A percentile compares a stretch with the other conserved stretches of the same genome.
phyloP scores from a whole-genome alignment of 2,888 invertebrate genomes.

The Xanthorhoe spadicearia region DNA sequence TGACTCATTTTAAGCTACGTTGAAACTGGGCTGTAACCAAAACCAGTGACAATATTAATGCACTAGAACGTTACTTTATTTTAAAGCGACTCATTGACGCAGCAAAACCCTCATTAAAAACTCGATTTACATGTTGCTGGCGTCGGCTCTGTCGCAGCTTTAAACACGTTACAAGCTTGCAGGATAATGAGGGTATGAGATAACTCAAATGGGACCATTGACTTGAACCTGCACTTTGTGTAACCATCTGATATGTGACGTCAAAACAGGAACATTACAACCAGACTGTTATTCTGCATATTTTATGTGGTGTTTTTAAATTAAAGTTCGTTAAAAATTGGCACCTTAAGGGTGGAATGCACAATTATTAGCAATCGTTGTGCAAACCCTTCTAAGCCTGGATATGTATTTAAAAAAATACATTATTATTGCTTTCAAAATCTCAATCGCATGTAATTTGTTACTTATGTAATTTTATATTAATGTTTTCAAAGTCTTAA shows the following conservation, averaged over 20 bases:
- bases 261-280: too few species aligned
- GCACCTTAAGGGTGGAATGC: too few species aligned
- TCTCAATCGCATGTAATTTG: too few species aligned
- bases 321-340: too few species aligned
- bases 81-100: not conserved
- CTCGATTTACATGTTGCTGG: not conserved
- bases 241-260: not conserved
- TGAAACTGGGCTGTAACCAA: not conserved
- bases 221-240: constrained; percentile 5
- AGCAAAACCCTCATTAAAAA: not conserved
- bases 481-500: too few species aligned
- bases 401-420: too few species aligned
- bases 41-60: not conserved
- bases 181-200: constrained; percentile 16
- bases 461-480: too few species aligned
- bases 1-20: not conserved
- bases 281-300: too few species aligned
- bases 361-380: too few species aligned
- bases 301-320: too few species aligned
- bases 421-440: too few species aligned
- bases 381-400: too few species aligned
- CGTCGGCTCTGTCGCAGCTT: constrained; percentile 2
- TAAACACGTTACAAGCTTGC: constrained; percentile 18
- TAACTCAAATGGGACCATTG: constrained; percentile 18
- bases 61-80: not conserved